Evolutionary conservation across 2,888 invertebrate species (phyloP).

Genomic region (Euspilapteryx auroguttella): DNA sequence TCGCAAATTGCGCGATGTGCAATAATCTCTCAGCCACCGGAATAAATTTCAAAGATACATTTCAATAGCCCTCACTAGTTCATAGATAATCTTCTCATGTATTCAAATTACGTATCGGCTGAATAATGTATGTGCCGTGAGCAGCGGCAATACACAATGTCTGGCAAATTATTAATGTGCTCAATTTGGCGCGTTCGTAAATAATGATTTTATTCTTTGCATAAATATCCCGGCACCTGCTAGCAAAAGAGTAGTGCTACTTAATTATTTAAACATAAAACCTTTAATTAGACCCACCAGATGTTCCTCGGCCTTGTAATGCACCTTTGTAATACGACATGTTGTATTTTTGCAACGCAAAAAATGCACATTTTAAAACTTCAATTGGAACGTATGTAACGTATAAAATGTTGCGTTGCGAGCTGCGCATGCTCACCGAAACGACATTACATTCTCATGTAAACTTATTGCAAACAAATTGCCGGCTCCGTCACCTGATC

Average conservation of each 20-base stretch:
- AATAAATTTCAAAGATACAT: no score
- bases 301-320: slow-evolving; percentile 43
- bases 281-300: slow-evolving; percentile 52
- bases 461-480: no score
- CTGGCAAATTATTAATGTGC: slow-evolving; percentile 24
- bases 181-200: slow-evolving; percentile 47
- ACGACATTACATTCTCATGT: background rate
- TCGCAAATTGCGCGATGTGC: no score
- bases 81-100: slow-evolving; percentile 2
- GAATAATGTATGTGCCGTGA: slow-evolving; percentile 14
- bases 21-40: no score
- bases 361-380: slow-evolving; percentile 36
- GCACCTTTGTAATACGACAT: slow-evolving; percentile 49
- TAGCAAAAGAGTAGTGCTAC: slow-evolving; percentile 21
- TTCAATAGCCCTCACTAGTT: no score
- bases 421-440: no score
- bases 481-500: no score
- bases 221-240: slow-evolving; percentile 44
- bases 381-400: slow-evolving; percentile 15
- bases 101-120: slow-evolving; percentile 5
- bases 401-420: no score
- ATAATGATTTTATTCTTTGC: slow-evolving; percentile 48
- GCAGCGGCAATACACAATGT: slow-evolving; percentile 12
- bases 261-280: slow-evolving; percentile 59
- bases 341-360: slow-evolving; percentile 43